phyloP scores from a whole-genome alignment of 30 jellyfish, hydroid and myxozoan species.

The Morbakka virulenta region DNA sequence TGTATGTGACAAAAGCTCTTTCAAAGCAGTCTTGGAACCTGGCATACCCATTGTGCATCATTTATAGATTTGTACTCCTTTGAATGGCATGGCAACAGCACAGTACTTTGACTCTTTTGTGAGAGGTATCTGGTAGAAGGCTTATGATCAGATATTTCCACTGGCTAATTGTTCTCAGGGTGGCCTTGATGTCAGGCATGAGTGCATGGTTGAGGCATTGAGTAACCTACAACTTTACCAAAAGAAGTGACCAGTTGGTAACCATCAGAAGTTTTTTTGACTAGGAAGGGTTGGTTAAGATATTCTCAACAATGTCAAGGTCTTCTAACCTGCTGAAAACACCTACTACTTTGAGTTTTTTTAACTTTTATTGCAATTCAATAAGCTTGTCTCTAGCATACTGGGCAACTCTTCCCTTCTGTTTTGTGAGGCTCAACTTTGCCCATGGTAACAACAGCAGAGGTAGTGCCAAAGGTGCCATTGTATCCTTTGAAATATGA shows the following conservation, averaged over 20 bases:
- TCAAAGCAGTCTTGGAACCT: constrained; percentile 65
- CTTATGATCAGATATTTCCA: constrained; percentile 52
- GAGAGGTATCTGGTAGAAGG: too few species aligned
- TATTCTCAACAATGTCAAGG: constrained; percentile 32
- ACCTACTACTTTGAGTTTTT: constrained; percentile 39
- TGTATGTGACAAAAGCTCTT: too few species aligned
- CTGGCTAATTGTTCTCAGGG: too few species aligned
- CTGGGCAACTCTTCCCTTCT: constrained; percentile 49
- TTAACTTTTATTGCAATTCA: constrained; percentile 39
- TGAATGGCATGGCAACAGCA: constrained; percentile 70
- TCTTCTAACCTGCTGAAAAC: constrained; percentile 58
- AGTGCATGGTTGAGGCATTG: too few species aligned
- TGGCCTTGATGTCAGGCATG: too few species aligned
- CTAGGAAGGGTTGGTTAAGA: constrained; percentile 61
- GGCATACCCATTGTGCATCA: constrained; percentile 72
- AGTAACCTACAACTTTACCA: too few species aligned
- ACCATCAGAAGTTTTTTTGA: constrained; percentile 58
- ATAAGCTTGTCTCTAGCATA: constrained; percentile 28
- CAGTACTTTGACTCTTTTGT: constrained; percentile 52
- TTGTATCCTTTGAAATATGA: constrained; percentile 55
- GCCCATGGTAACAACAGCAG: constrained; percentile 63
- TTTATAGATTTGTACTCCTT: constrained; percentile 47
- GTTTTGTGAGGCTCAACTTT: constrained; percentile 49
- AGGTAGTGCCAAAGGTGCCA: constrained; percentile 48
- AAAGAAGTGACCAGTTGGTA: constrained; percentile 60